Evolutionary conservation across 2,113 vertebrate genomes (phyloP).

Genomic region (Sturnus vulgaris): DNA sequence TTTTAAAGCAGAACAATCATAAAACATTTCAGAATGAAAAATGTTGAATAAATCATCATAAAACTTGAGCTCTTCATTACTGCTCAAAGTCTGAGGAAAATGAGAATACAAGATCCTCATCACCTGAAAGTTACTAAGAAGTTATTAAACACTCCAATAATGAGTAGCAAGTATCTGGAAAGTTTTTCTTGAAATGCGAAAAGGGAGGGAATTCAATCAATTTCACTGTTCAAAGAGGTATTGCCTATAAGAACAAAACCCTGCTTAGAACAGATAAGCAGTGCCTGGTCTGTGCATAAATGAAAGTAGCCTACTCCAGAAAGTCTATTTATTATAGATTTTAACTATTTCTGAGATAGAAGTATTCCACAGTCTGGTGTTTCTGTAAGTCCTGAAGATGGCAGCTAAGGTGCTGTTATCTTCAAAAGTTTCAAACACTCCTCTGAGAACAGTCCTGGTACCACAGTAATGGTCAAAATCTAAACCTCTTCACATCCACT

Average conservation of each 20-base stretch:
- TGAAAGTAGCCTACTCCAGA: background rate
- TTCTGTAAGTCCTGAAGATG: background rate
- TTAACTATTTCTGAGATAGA: background rate
- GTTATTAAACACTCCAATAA: background rate
- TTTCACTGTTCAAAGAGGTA: background rate
- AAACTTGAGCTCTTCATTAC: background rate
- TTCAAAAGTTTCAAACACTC: background rate
- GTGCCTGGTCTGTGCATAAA: background rate
- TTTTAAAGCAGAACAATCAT: background rate
- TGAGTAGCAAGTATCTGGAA: background rate
- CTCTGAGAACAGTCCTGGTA: background rate
- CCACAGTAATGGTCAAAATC: background rate
- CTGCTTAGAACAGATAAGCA: background rate
- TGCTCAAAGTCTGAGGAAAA: background rate
- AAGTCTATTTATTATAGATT: background rate
- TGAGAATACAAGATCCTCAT: background rate
- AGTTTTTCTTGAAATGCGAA: background rate
- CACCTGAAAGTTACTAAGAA: background rate
- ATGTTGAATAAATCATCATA: background rate
- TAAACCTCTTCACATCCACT: background rate
- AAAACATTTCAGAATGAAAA: background rate
- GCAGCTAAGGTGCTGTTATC: background rate
- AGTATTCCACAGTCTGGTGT: background rate
- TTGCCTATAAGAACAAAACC: background rate
- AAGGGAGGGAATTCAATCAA: background rate